A percentile compares a stretch with the other conserved stretches of the same genome.
These are phyloP conservation scores for Rhingia rostrata DNA, from an alignment of 2,888 invertebrate genomes.

Conservation along the genomic window DNA sequence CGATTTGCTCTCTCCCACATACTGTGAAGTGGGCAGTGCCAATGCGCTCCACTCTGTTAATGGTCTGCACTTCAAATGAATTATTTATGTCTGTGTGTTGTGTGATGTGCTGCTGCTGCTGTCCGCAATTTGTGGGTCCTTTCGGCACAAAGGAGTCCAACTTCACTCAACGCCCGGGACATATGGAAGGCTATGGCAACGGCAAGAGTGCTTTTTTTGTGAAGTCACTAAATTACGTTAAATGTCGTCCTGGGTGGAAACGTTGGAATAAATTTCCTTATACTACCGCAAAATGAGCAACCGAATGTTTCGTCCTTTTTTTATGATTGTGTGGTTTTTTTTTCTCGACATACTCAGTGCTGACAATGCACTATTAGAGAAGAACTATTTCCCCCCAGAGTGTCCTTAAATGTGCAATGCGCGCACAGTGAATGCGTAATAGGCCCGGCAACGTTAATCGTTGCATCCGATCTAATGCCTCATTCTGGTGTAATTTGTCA, in stretches of 20 bases:
- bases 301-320: slow-evolving; percentile 70
- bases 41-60: slow-evolving; percentile 70
- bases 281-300: slow-evolving; percentile 51
- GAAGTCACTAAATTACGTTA: slow-evolving; percentile 76
- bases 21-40: slow-evolving; percentile 76
- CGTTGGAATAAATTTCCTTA: slow-evolving; percentile 75
- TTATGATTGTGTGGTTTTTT: slow-evolving; percentile 31
- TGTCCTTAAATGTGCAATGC: slow-evolving; percentile 70
- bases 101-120: slow-evolving; percentile 47
- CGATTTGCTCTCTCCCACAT: slow-evolving; percentile 75
- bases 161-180: slow-evolving; percentile 22
- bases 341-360: slow-evolving; percentile 35
- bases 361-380: slow-evolving; percentile 58
- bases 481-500: slow-evolving; percentile 73
- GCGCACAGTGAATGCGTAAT: slow-evolving; percentile 63
- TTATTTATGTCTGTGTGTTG: slow-evolving; percentile 67
- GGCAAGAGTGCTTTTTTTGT: slow-evolving; percentile 67
- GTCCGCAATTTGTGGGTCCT: slow-evolving; percentile 67
- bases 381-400: slow-evolving; percentile 17
- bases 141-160: slow-evolving; percentile 23
- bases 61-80: slow-evolving; percentile 74
- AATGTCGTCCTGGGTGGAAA: slow-evolving; percentile 76
- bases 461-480: slow-evolving; percentile 74
- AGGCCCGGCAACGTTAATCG: slow-evolving; percentile 64
- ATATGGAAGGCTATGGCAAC: slow-evolving; percentile 20